Conservation (phyloP, 2,797 vertebrate species). For the Rhincodon typus region DNA sequence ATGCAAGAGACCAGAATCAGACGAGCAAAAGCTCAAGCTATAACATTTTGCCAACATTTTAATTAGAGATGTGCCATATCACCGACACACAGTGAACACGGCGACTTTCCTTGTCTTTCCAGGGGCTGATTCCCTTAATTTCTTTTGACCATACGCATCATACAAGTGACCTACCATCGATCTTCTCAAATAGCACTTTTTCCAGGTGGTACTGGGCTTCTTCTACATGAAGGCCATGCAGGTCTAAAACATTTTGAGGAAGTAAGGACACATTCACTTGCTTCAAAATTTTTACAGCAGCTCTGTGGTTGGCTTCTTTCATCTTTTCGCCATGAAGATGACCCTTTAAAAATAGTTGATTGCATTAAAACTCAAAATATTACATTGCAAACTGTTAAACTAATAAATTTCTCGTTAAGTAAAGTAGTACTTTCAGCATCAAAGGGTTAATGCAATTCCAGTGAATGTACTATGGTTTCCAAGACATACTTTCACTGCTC, state of each 20-base stretch:
- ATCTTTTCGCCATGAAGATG: conserved; percentile 80
- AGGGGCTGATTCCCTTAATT: background rate
- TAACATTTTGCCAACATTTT: too few species aligned
- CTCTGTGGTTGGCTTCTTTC: conserved; percentile 85
- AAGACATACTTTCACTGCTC: background rate
- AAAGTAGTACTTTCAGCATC: conserved; percentile 2
- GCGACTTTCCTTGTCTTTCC: too few species aligned
- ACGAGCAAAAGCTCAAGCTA: too few species aligned
- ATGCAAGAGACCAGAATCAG: too few species aligned
- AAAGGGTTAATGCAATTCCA: background rate
- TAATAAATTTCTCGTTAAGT: background rate
- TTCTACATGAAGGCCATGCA: conserved; percentile 91
- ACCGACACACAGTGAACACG: too few species aligned
- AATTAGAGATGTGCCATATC: too few species aligned
- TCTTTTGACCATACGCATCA: background rate
- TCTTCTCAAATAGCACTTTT: conserved; percentile 74
- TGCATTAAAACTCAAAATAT: background rate
- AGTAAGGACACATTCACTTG: conserved; percentile 81
- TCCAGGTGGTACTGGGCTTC: conserved; percentile 79
- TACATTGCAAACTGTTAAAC: background rate
- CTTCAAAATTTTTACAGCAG: conserved; percentile 83
- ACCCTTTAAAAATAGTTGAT: conserved; percentile 58
- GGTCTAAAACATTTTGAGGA: conserved; percentile 85
- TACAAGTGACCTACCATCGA: conserved; percentile 60
- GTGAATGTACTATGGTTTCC: background rate